phyloP scores from a whole-genome alignment of 2,797 vertebrate genomes.

The Discoglossus pictus region DNA sequence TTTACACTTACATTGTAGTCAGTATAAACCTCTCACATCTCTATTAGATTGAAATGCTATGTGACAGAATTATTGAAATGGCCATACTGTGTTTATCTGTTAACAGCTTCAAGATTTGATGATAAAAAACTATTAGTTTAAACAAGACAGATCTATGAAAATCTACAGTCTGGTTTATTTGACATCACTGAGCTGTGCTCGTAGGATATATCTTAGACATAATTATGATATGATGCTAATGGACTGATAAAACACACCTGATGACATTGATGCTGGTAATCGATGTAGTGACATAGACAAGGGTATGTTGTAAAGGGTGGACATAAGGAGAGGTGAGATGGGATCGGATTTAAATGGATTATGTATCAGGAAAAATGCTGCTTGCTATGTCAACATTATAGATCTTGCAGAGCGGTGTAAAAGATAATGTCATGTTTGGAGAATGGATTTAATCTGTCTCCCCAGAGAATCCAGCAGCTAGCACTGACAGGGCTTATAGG shows the following conservation, averaged over 20 bases:
- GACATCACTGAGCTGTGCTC: slow-evolving; percentile 1
- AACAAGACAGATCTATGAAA: too few species aligned
- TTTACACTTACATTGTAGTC: too few species aligned
- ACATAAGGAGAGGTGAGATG: slow-evolving; percentile 23
- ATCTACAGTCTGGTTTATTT: background rate
- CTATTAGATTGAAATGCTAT: too few species aligned
- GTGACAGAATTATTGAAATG: too few species aligned
- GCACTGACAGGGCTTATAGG: slow-evolving; percentile 31
- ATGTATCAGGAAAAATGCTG: slow-evolving; percentile 28
- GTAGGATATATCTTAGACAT: slow-evolving; percentile 8
- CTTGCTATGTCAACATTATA: slow-evolving; percentile 44
- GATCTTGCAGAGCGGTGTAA: slow-evolving; percentile 38
- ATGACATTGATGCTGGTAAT: slow-evolving; percentile 16
- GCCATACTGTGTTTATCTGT: too few species aligned
- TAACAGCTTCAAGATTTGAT: too few species aligned
- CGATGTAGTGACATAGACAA: slow-evolving; percentile 22
- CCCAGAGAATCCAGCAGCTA: slow-evolving; percentile 18
- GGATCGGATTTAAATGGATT: slow-evolving; percentile 37
- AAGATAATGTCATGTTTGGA: slow-evolving; percentile 51
- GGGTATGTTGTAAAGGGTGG: slow-evolving; percentile 10
- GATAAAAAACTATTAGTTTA: too few species aligned
- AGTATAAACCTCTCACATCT: too few species aligned
- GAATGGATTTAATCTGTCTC: slow-evolving; percentile 43
- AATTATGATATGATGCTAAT: slow-evolving; percentile 23
- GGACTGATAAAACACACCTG: slow-evolving; percentile 38